These are phyloP conservation scores for Mimachlamys varia DNA, from an alignment of 2,888 invertebrate species.

Conservation along the genomic window DNA sequence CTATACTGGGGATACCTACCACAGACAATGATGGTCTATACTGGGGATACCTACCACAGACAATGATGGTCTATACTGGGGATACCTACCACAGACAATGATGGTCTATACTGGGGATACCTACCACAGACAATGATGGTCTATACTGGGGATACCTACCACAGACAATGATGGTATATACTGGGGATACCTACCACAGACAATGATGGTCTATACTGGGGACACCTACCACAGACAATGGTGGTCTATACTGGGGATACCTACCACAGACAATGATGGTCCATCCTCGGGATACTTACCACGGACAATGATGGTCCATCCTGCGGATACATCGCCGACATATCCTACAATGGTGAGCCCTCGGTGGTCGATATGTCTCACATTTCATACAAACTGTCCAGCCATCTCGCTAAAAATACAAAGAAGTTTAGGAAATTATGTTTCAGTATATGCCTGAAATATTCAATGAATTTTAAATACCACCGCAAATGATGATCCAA, in stretches of 20 bases:
- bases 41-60: slow-evolving; percentile 80
- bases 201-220: slow-evolving; percentile 81
- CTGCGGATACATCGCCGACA: slow-evolving; percentile 79
- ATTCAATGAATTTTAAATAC: too few species aligned
- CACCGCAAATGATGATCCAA: too few species aligned
- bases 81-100: slow-evolving; percentile 81
- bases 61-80: slow-evolving; percentile 81
- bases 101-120: slow-evolving; percentile 80
- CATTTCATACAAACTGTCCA: slow-evolving; percentile 92
- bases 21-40: slow-evolving; percentile 82
- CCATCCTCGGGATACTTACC: slow-evolving; percentile 79
- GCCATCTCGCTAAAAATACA: slow-evolving; percentile 71
- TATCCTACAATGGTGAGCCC: slow-evolving; percentile 91
- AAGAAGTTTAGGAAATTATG: neutral
- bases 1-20: slow-evolving; percentile 80
- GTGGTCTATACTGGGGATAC: slow-evolving; percentile 80
- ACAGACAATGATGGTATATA: slow-evolving; percentile 82
- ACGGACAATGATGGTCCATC: slow-evolving; percentile 82
- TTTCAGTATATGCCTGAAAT: too few species aligned
- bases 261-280: slow-evolving; percentile 81
- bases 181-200: slow-evolving; percentile 80
- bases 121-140: slow-evolving; percentile 81
- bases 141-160: slow-evolving; percentile 80
- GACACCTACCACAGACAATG: slow-evolving; percentile 81
- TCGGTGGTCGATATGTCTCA: slow-evolving; percentile 90